Conservation (phyloP, 2,113 vertebrate species). For the Cheilinus undulatus region DNA sequence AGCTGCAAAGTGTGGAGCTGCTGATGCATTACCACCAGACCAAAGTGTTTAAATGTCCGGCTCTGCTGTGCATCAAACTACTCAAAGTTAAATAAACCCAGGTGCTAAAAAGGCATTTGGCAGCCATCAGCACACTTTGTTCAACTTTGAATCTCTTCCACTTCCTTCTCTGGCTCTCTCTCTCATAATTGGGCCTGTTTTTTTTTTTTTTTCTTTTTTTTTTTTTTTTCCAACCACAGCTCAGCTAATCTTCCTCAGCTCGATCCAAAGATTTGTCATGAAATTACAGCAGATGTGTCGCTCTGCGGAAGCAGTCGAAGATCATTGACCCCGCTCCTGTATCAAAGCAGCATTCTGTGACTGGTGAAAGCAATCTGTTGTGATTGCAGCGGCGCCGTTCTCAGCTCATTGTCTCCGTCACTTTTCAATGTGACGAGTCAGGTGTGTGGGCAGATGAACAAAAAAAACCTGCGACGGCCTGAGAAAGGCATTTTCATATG, state of each 20-base stretch:
- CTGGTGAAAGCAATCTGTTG: conserved; percentile 42
- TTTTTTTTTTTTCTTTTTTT: conserved; percentile 7
- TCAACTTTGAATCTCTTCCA: conserved; percentile 6
- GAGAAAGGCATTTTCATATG: conserved; percentile 39
- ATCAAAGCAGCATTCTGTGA: conserved; percentile 48
- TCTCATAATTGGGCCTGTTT: not conserved
- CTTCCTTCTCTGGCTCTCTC: not conserved
- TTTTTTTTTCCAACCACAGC: not conserved
- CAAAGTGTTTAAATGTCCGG: conserved; percentile 2
- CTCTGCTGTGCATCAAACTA: not conserved
- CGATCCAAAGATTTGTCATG: conserved; percentile 19
- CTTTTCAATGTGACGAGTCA: conserved; percentile 45
- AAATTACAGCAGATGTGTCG: conserved; percentile 33
- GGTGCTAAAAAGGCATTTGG: conserved; percentile 12
- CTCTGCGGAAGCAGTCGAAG: conserved; percentile 32
- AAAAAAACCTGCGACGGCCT: conserved; percentile 23
- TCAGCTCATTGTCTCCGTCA: conserved; percentile 48
- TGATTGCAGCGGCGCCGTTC: conserved; percentile 28
- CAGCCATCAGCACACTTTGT: conserved; percentile 1
- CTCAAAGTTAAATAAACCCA: conserved; percentile 14
- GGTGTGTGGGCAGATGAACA: conserved; percentile 53
- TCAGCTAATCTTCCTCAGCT: not conserved
- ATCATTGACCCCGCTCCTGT: conserved; percentile 18
- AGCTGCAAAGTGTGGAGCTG: conserved; percentile 37
- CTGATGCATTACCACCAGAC: conserved; percentile 17